Evolutionary conservation across 1,140 invertebrate species (phyloP).

Genomic region (Paralvinella palmiformis): DNA sequence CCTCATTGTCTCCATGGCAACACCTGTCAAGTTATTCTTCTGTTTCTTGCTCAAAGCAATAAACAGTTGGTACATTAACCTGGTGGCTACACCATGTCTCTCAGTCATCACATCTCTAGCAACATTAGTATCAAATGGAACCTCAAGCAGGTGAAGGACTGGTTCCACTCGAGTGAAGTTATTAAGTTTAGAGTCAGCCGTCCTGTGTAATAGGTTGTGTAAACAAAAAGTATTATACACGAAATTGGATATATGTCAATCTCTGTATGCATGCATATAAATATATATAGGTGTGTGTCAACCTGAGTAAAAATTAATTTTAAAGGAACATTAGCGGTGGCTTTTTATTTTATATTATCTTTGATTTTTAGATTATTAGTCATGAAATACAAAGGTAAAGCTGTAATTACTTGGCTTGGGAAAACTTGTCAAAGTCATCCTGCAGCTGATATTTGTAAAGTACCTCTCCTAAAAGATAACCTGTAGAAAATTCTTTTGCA

Average conservation of each 20-base stretch:
- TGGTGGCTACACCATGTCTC: conserved; percentile 43
- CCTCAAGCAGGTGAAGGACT: conserved; percentile 41
- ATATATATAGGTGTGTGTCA: too few relatives aligned
- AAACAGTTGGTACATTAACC: conserved; percentile 49
- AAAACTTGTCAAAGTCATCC: conserved; percentile 51
- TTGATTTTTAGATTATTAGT: too few relatives aligned
- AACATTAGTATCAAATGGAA: conserved; percentile 49
- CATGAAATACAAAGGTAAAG: too few relatives aligned
- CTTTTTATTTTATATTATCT: too few relatives aligned
- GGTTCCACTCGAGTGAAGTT: conserved; percentile 50
- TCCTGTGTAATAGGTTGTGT: conserved; percentile 26
- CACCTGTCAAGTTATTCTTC: conserved; percentile 47
- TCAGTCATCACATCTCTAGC: conserved; percentile 49
- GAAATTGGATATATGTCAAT: too few relatives aligned
- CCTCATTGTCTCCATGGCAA: conserved; percentile 50
- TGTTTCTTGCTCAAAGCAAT: conserved; percentile 50
- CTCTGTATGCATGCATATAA: too few relatives aligned
- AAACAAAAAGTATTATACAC: neutral
- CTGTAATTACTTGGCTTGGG: conserved; percentile 47
- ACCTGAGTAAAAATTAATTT: too few relatives aligned
- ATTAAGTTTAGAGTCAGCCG: conserved; percentile 49
- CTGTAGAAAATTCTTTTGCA: conserved; percentile 45
- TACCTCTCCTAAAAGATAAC: conserved; percentile 50
- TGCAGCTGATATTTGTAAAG: conserved; percentile 47
- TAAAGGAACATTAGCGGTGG: too few relatives aligned